A percentile compares a stretch with the other conserved stretches of the same genome.
Conservation (phyloP, 2,888 invertebrate species). For the Crocallis elinguaria region DNA sequence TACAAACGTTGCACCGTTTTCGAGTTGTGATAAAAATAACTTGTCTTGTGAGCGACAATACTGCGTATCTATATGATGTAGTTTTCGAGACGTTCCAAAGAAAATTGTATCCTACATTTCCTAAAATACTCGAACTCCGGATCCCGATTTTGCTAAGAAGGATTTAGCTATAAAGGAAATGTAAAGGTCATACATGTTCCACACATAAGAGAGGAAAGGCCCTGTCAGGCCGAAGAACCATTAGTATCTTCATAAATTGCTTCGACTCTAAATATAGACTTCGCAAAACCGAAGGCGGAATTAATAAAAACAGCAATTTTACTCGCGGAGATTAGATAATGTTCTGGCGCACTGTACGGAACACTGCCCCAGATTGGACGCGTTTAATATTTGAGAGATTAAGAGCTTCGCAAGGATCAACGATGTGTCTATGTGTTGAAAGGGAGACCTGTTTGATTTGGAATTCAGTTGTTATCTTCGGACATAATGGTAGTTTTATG, state of each 20-base stretch:
- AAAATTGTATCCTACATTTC: not conserved
- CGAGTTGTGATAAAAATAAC: no score
- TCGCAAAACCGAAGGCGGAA: conserved; percentile 9
- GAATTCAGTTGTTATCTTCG: no score
- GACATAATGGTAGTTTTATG: no score
- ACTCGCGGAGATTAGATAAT: conserved; percentile 31
- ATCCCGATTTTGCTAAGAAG: not conserved
- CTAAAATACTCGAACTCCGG: not conserved
- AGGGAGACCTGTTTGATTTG: no score
- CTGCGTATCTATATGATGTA: no score
- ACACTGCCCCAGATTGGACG: conserved; percentile 29
- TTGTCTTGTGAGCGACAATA: no score
- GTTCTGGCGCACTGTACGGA: conserved; percentile 21
- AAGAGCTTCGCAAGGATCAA: not conserved
- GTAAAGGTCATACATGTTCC: no score
- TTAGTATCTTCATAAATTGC: conserved; percentile 5
- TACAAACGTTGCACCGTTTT: no score
- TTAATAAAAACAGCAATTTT: conserved; percentile 24
- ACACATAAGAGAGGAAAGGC: not conserved
- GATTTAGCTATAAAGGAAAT: not conserved
- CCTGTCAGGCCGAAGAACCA: not conserved
- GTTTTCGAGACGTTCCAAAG: not conserved
- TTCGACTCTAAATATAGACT: conserved; percentile 2
- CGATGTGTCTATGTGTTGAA: not conserved
- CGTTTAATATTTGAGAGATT: conserved; percentile 16